Conservation (phyloP, 1,140 invertebrate species). For the Paraescarpia echinospica region DNA sequence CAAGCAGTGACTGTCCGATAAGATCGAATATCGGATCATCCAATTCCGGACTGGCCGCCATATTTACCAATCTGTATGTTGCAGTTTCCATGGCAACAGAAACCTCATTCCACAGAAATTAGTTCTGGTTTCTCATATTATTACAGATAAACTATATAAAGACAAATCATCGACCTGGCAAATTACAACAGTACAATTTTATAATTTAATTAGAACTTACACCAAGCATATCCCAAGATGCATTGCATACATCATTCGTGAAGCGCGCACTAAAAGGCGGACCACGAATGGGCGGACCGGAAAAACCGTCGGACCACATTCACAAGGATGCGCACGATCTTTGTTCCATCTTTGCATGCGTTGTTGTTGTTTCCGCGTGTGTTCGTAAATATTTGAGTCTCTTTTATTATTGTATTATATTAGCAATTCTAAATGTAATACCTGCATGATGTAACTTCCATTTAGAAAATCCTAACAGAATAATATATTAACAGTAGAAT, state of each 20-base stretch:
- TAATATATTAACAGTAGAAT: too few relatives aligned
- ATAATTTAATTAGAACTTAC: background rate
- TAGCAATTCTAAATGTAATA: too few relatives aligned
- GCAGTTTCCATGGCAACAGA: background rate
- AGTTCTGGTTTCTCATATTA: background rate
- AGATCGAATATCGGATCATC: conserved; percentile 42
- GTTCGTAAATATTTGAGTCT: too few relatives aligned
- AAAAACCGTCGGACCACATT: too few relatives aligned
- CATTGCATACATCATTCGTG: background rate
- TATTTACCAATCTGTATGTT: background rate
- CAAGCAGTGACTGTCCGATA: conserved; percentile 45
- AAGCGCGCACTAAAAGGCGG: too few relatives aligned
- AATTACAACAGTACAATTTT: background rate
- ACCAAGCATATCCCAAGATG: background rate
- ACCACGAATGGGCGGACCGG: too few relatives aligned
- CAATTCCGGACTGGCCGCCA: conserved; percentile 20
- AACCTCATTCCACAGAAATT: background rate
- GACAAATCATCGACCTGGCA: background rate
- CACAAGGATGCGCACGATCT: too few relatives aligned
- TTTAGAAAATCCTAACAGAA: too few relatives aligned
- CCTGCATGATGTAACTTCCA: too few relatives aligned
- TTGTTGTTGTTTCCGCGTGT: too few relatives aligned
- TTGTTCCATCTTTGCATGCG: too few relatives aligned
- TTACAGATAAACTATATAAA: background rate
- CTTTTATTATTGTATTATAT: too few relatives aligned